These are phyloP conservation scores for Phasianus colchicus DNA, from an alignment of 2,113 vertebrate species.

Conservation along the genomic window DNA sequence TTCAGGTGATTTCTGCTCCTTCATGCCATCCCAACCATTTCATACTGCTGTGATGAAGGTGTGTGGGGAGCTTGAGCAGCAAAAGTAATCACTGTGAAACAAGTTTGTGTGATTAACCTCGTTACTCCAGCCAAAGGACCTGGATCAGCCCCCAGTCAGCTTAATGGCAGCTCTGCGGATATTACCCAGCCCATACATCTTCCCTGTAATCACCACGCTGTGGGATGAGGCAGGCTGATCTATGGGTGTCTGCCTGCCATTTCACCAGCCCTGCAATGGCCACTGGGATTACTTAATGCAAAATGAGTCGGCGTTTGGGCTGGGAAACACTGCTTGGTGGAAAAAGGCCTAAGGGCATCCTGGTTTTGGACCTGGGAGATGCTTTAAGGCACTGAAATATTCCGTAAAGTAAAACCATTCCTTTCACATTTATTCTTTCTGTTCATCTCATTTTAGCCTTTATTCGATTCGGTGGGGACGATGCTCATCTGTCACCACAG, in stretches of 20 bases:
- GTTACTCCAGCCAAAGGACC: slow-evolving; percentile 16
- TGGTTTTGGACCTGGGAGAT: rapidly evolving
- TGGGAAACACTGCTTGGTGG: not conserved
- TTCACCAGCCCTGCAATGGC: not conserved
- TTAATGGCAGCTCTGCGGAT: slow-evolving; percentile 2
- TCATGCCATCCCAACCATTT: not conserved
- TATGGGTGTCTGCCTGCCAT: not conserved
- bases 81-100: not conserved
- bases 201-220: not conserved
- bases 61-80: not conserved
- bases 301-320: not conserved
- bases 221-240: not conserved
- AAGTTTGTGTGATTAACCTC: slow-evolving; percentile 40
- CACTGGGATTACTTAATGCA: not conserved
- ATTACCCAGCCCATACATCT: slow-evolving; percentile 25
- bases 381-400: not conserved
- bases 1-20: not conserved
- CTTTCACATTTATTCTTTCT: not conserved
- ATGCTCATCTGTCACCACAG: not conserved
- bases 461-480: not conserved
- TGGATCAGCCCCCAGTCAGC: slow-evolving; percentile 6
- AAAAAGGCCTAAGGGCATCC: not conserved
- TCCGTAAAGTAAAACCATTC: not conserved
- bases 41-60: not conserved
- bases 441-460: not conserved